A percentile compares a stretch with the other conserved stretches of the same genome.
Conservation (phyloP, 2,888 invertebrate genomes). For the Caenorhabditis imperialis region DNA sequence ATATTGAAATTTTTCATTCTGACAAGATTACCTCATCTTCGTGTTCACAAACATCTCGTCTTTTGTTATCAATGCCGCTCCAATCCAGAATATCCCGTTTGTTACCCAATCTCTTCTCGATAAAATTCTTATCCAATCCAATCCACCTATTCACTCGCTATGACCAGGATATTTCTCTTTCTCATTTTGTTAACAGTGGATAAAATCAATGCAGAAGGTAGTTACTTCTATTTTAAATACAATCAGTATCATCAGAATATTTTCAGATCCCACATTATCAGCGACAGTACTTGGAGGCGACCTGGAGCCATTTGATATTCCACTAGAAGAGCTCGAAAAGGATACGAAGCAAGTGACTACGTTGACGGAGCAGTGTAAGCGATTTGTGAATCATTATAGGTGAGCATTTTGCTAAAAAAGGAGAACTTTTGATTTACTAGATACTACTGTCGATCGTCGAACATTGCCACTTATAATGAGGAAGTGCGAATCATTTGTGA, state of each 20-base stretch:
- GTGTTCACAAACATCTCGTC: background rate
- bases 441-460: constrained; percentile 72
- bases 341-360: constrained; percentile 70
- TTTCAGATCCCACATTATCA: constrained; percentile 43
- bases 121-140: constrained; percentile 15
- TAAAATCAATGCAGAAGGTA: too few species aligned
- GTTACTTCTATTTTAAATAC: background rate
- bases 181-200: constrained; percentile 7
- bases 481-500: constrained; percentile 75
- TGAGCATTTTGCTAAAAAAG: constrained; percentile 4
- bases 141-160: too few species aligned
- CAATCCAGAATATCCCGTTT: constrained; percentile 19
- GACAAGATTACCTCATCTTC: background rate
- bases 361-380: constrained; percentile 69
- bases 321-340: constrained; percentile 67
- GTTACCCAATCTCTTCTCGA: constrained; percentile 21
- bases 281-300: constrained; percentile 56
- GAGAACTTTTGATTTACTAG: constrained; percentile 26
- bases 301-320: constrained; percentile 69
- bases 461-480: constrained; percentile 73
- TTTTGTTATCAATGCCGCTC: background rate
- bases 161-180: constrained; percentile 6
- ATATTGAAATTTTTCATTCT: too few species aligned
- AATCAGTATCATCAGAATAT: background rate
- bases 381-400: constrained; percentile 70